These are phyloP conservation scores for Leptopilina drosophilae DNA, from an alignment of 2,888 invertebrate species.

Conservation along the genomic window DNA sequence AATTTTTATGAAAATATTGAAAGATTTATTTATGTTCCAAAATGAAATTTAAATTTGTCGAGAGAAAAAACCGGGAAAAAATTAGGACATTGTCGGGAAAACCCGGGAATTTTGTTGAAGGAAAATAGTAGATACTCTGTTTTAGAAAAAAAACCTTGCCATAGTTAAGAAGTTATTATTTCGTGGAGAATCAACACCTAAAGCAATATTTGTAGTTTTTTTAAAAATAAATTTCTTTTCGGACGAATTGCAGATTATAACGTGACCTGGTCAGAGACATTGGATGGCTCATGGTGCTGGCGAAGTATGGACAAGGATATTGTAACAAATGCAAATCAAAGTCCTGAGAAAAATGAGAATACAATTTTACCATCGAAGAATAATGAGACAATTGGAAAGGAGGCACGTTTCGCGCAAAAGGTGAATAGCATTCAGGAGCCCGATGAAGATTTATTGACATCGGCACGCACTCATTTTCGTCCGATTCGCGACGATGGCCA, in stretches of 20 bases:
- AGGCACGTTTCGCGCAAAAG: conserved; percentile 59
- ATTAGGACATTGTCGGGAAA: too few relatives aligned
- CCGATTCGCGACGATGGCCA: conserved; percentile 84
- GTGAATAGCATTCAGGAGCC: conserved; percentile 68
- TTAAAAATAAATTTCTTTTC: background rate
- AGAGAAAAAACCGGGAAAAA: too few relatives aligned
- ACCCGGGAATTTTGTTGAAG: too few relatives aligned
- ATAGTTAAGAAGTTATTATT: too few relatives aligned
- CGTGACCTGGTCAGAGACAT: conserved; percentile 72
- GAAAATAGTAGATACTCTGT: too few relatives aligned
- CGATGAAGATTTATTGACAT: conserved; percentile 86
- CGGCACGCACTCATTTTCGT: conserved; percentile 89
- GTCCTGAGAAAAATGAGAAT: conserved; percentile 81
- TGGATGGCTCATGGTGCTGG: conserved; percentile 75
- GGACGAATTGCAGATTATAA: conserved; percentile 65
- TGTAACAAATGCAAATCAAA: conserved; percentile 80
- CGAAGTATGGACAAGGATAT: conserved; percentile 76
- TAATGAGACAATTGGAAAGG: conserved; percentile 62
- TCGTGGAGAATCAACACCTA: background rate
- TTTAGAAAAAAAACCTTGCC: too few relatives aligned
- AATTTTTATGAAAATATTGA: too few relatives aligned
- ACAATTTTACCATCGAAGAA: conserved; percentile 79
- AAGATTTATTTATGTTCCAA: too few relatives aligned
- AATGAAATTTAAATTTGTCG: too few relatives aligned
- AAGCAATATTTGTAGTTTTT: background rate